Evolutionary conservation across 2,888 invertebrate genomes (phyloP).

Genomic region (Drosophila algonquin): DNA sequence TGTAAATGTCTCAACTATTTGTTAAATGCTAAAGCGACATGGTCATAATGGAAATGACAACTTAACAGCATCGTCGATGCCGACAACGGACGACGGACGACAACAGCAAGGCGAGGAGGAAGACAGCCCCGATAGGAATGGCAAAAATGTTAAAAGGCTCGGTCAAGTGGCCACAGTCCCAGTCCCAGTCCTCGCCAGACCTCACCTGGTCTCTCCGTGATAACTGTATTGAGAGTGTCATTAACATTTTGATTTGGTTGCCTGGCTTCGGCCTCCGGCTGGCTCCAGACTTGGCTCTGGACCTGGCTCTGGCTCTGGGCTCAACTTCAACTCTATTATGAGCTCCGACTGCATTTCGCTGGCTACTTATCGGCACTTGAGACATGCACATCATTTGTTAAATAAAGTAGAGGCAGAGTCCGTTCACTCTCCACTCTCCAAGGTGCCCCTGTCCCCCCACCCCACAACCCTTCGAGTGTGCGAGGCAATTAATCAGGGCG

Average conservation of each 20-base stretch:
- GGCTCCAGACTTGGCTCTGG: background rate
- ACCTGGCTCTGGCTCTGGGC: constrained; percentile 1
- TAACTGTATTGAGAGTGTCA: constrained; percentile 84
- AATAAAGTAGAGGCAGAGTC: constrained; percentile 55
- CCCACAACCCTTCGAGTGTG: constrained; percentile 56
- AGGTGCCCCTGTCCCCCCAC: constrained; percentile 1
- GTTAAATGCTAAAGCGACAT: constrained; percentile 82
- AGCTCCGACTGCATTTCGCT: constrained; percentile 43
- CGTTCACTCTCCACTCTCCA: constrained; percentile 33
- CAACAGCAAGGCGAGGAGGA: constrained; percentile 1
- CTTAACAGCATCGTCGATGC: constrained; percentile 63
- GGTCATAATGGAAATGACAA: constrained; percentile 82
- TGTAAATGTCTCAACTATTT: constrained; percentile 83
- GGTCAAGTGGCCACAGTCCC: constrained; percentile 51
- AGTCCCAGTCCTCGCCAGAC: constrained; percentile 1
- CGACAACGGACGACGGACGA: constrained; percentile 17
- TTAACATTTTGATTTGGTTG: constrained; percentile 83
- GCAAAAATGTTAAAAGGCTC: constrained; percentile 71
- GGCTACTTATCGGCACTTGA: constrained; percentile 62
- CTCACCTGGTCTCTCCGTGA: constrained; percentile 41
- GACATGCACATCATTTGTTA: constrained; percentile 78
- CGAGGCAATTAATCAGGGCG: constrained; percentile 81
- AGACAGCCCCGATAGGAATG: constrained; percentile 35
- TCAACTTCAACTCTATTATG: constrained; percentile 56
- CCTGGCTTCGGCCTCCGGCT: constrained; percentile 25